These are phyloP conservation scores for Porphyrio hochstetteri DNA, from an alignment of 2,113 vertebrate genomes.

Conservation along the genomic window DNA sequence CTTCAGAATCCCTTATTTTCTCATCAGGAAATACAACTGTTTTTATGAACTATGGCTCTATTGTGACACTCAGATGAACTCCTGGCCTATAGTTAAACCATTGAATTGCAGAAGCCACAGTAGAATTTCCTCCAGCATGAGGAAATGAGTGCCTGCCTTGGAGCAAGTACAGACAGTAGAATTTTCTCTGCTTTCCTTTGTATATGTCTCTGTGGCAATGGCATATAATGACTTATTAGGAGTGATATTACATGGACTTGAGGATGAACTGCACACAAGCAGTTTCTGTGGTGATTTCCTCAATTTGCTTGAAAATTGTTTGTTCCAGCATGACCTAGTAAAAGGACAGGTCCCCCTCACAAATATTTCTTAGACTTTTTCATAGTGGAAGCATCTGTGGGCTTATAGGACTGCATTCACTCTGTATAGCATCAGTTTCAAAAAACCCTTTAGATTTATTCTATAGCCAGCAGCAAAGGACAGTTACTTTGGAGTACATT, in stretches of 20 bases:
- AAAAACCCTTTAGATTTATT: background rate
- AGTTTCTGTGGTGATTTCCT: background rate
- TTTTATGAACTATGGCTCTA: background rate
- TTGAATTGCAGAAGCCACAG: background rate
- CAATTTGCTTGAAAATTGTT: background rate
- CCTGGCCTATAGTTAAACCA: background rate
- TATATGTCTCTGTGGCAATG: background rate
- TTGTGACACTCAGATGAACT: background rate
- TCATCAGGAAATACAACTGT: background rate
- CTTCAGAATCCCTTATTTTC: background rate
- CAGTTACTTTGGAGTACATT: background rate
- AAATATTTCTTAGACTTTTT: background rate
- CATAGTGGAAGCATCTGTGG: background rate
- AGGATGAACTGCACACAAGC: background rate
- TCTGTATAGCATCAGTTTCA: background rate
- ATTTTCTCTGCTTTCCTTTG: background rate
- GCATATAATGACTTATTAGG: background rate
- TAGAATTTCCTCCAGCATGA: background rate
- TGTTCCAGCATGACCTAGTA: background rate
- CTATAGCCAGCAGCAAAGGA: background rate
- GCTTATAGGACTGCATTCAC: background rate
- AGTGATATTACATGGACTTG: background rate
- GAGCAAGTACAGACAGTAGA: background rate
- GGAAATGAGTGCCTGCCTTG: background rate
- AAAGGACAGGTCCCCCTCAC: background rate